phyloP scores from a whole-genome alignment of 1,140 invertebrate species.

The Stenopsyche tienmushanensis region DNA sequence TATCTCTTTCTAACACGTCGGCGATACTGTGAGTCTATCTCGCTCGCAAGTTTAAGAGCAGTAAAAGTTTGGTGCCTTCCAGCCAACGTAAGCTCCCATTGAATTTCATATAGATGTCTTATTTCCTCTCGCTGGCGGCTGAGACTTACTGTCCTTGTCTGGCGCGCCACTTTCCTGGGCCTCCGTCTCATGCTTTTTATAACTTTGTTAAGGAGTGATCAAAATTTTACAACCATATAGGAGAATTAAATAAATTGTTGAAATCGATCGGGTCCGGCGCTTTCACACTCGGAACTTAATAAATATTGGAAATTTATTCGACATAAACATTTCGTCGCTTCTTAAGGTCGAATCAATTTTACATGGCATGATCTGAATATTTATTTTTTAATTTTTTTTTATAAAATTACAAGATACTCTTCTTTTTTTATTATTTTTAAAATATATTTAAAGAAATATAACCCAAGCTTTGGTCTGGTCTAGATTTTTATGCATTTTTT shows the following conservation, averaged over 20 bases:
- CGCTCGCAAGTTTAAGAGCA: background rate
- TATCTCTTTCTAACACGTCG: conserved; percentile 24
- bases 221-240: background rate
- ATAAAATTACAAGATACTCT: too few relatives aligned
- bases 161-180: background rate
- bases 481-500: too few relatives aligned
- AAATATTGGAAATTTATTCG: too few relatives aligned
- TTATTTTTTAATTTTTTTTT: too few relatives aligned
- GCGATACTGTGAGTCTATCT: conserved; percentile 11
- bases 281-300: too few relatives aligned
- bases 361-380: too few relatives aligned
- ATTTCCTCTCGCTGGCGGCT: conserved; percentile 6
- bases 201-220: background rate
- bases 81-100: conserved; percentile 9
- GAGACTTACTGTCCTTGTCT: background rate
- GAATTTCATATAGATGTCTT: conserved; percentile 15
- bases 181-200: background rate
- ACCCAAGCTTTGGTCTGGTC: too few relatives aligned
- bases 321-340: too few relatives aligned
- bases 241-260: background rate
- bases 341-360: too few relatives aligned
- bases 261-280: too few relatives aligned
- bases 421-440: too few relatives aligned
- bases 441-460: too few relatives aligned
- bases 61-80: conserved; percentile 2